Conservation (phyloP, 2,113 vertebrate genomes). For the Cyphomyrus plagiostoma region DNA sequence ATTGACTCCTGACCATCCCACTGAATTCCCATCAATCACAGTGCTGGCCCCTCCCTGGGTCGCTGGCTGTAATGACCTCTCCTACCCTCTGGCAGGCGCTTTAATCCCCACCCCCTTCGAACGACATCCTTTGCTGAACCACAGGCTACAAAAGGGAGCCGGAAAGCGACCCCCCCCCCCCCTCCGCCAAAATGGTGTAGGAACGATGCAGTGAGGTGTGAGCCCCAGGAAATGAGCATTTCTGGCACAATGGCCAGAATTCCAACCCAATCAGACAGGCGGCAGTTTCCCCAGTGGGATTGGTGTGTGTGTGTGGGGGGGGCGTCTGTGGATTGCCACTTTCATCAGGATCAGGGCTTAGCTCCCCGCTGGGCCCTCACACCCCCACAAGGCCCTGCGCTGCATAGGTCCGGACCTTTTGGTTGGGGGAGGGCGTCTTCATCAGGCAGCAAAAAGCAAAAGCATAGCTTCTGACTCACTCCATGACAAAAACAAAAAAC, state of each 20-base stretch:
- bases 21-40: slow-evolving; percentile 30
- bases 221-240: slow-evolving; percentile 64
- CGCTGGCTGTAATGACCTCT: slow-evolving; percentile 42
- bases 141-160: background rate
- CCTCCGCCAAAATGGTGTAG: background rate
- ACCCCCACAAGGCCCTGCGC: slow-evolving; percentile 17
- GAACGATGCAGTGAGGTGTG: slow-evolving; percentile 50
- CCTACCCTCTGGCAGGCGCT: slow-evolving; percentile 36
- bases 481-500: slow-evolving; percentile 23
- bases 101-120: slow-evolving; percentile 46
- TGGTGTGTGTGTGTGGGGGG: slow-evolving; percentile 24
- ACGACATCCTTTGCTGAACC: slow-evolving; percentile 21
- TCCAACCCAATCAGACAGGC: slow-evolving; percentile 48
- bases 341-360: slow-evolving; percentile 41
- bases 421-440: slow-evolving; percentile 3
- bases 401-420: slow-evolving; percentile 26
- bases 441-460: background rate
- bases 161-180: background rate
- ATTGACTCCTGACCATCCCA: slow-evolving; percentile 54
- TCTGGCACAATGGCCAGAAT: slow-evolving; percentile 47
- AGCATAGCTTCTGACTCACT: slow-evolving; percentile 11
- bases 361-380: slow-evolving; percentile 29
- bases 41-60: slow-evolving; percentile 34
- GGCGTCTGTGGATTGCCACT: slow-evolving; percentile 29
- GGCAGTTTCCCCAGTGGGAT: slow-evolving; percentile 32